Conservation (phyloP, 2,797 vertebrate species). For the Rachycentron canadum region DNA sequence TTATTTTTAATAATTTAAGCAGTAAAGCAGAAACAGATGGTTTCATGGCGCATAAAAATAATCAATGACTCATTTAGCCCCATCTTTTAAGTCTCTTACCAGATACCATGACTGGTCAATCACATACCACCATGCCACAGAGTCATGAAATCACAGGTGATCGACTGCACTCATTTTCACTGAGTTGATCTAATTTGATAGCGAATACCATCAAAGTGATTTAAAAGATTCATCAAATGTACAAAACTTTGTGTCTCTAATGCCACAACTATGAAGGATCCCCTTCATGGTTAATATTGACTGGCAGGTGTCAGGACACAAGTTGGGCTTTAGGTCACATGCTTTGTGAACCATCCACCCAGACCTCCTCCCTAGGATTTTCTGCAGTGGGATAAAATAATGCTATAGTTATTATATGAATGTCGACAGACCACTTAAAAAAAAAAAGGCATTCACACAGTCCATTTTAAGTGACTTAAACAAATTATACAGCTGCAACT, state of each 20-base stretch:
- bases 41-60: not conserved
- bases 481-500: no score
- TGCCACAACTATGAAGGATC: not conserved
- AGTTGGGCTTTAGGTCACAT: not conserved
- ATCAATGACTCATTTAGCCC: constrained; percentile 11
- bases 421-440: no score
- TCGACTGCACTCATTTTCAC: not conserved
- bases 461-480: no score
- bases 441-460: no score
- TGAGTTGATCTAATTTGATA: not conserved
- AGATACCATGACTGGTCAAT: not conserved
- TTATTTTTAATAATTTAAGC: not conserved
- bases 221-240: not conserved
- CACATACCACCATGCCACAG: not conserved
- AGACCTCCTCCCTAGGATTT: not conserved
- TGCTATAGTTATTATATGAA: not conserved
- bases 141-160: not conserved
- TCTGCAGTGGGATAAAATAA: not conserved
- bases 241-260: not conserved
- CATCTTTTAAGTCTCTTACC: not conserved
- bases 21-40: not conserved
- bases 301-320: not conserved
- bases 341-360: not conserved
- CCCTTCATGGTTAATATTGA: not conserved
- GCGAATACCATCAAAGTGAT: not conserved